Evolutionary conservation across 1,140 invertebrate genomes (phyloP).

Genomic region (Metaphire vulgaris): DNA sequence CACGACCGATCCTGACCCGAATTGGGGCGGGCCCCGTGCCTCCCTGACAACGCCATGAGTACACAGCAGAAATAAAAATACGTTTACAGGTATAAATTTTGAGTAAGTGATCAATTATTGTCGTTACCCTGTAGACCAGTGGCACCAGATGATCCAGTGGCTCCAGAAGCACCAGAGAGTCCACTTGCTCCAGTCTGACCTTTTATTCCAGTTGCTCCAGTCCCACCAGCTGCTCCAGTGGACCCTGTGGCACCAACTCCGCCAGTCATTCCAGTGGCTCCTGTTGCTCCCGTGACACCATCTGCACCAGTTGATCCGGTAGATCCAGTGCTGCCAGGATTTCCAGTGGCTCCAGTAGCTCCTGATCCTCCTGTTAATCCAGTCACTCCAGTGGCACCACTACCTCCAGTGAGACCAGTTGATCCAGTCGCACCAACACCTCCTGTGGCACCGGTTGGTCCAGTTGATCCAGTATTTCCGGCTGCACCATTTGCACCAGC

Average conservation of each 20-base stretch:
- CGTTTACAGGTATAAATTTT: background rate
- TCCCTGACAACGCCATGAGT: no score
- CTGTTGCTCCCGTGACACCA: background rate
- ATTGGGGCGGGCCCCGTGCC: no score
- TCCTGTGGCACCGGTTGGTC: background rate
- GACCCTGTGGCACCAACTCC: background rate
- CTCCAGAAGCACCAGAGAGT: background rate
- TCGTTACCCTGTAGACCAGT: background rate
- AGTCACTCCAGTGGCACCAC: background rate
- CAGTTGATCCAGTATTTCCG: conserved; percentile 5
- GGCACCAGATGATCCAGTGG: background rate
- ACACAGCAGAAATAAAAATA: background rate
- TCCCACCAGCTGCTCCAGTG: background rate
- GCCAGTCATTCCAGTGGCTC: background rate
- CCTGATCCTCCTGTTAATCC: background rate
- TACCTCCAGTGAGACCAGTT: background rate
- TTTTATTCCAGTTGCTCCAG: background rate
- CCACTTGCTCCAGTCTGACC: background rate
- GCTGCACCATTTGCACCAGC: background rate
- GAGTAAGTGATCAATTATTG: background rate
- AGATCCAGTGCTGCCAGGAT: background rate
- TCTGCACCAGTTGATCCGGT: background rate
- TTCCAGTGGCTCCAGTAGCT: background rate
- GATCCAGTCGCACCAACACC: background rate
- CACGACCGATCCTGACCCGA: no score